Evolutionary conservation across 2,797 vertebrate species (phyloP), one percentile per base, ranked within the genome.

Genomic region (Emydoidea blandingii): DNA sequence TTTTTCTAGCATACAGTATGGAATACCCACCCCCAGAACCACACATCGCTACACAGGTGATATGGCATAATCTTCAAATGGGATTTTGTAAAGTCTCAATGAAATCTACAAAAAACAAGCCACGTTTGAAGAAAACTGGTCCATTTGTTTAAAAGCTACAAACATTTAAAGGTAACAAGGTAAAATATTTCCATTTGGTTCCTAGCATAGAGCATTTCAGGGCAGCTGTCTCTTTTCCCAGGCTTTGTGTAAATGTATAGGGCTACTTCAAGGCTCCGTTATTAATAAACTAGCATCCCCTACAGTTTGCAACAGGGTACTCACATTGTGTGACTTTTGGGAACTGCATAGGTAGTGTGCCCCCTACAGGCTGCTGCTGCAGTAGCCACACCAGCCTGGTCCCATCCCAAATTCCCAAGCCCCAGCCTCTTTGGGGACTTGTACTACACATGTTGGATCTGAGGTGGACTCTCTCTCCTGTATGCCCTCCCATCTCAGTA

Each of bases 341-440:
- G 27, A 5, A 41, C 21, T 7, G 81, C 37, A 31, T 2, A 4
- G 25, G 53, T 37, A 6, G 27, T 34, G 53, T 21, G 37, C 41
- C 41, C 41, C 27, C 81, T 62, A 27, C 41, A 47, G n/a, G 18
- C 53, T 7, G 18, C 54, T 80, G 56, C 81, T 68, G 14, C 3
- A 0, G 0, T 52, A 91, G 90, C 88, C 6, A n/a, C 0, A 41
- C 1, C 23, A 54, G 54, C 0, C 12, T 5, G 72, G n/a, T 72
- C 94, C 65, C 8, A 7, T 14, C 49, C 44, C 74, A 8, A 25
- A 79, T 74, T 79, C 74, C 72, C 1, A 7, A 0, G 0, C 41
- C 76, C 37, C 9, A 41, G 41, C 47, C 9, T 62, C 0, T 16
- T 41, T 18, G 18, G 57, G 84, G 15, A 10, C 12, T 9, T 37